A percentile compares a stretch with the other conserved stretches of the same genome.
Conservation (phyloP, 2,797 vertebrate species). For the Melanotaenia maccullochi region DNA sequence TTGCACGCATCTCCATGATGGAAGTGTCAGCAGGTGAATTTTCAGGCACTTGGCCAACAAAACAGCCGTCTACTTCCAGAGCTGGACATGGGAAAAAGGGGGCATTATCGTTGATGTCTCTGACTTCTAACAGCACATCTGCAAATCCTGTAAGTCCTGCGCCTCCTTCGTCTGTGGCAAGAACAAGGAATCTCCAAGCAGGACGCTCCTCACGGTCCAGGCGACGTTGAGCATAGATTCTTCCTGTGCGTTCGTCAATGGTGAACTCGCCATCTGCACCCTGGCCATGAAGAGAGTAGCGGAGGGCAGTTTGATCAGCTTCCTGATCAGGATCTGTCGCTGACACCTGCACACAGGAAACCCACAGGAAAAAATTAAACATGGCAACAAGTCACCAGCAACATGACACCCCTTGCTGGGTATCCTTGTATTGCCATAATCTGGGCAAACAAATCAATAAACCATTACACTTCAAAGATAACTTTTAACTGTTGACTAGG, state of each 20-base stretch:
- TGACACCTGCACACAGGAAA: conserved; percentile 81
- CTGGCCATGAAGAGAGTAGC: conserved; percentile 89
- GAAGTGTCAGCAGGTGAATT: conserved; percentile 88
- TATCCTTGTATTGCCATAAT: too few species aligned
- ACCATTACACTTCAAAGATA: background rate
- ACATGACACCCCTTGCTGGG: background rate
- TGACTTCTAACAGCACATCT: conserved; percentile 88
- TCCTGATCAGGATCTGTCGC: conserved; percentile 89
- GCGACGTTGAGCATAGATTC: conserved; percentile 82
- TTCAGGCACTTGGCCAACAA: conserved; percentile 85
- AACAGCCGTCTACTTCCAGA: conserved; percentile 80
- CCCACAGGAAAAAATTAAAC: background rate
- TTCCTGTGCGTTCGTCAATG: conserved; percentile 85
- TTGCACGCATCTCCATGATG: conserved; percentile 90
- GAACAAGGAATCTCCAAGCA: conserved; percentile 87
- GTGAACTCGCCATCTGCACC: conserved; percentile 88
- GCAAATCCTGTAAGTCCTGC: conserved; percentile 90
- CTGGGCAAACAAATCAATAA: too few species aligned
- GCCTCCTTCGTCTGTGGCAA: conserved; percentile 89
- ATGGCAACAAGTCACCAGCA: background rate
- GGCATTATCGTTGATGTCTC: conserved; percentile 88
- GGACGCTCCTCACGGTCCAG: conserved; percentile 88
- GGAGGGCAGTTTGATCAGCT: conserved; percentile 86
- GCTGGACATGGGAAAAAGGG: conserved; percentile 87
- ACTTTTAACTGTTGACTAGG: background rate